A percentile compares a stretch with the other conserved stretches of the same genome.
phyloP scores from a whole-genome alignment of 1,140 invertebrate species.

The Anastrepha ludens region DNA sequence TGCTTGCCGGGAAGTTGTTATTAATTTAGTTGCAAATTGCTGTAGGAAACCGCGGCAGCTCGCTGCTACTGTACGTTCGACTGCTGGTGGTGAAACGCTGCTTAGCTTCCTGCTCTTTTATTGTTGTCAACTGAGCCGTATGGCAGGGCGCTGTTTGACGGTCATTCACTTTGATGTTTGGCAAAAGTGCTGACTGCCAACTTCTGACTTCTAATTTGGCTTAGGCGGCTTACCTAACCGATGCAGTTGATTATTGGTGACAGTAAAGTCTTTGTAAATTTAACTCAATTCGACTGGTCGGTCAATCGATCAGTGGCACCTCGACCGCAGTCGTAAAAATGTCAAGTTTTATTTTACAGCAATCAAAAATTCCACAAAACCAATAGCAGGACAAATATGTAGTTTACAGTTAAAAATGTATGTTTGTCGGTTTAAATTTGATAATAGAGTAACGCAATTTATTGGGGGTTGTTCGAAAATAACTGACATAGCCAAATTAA shows the following conservation, averaged over 20 bases:
- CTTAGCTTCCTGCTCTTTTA: not conserved
- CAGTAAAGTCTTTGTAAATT: not conserved
- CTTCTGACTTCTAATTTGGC: conserved; percentile 44
- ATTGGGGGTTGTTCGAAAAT: not conserved
- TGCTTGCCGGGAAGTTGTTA: conserved; percentile 30
- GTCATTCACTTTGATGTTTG: conserved; percentile 45
- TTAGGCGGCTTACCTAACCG: not conserved
- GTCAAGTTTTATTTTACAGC: not conserved
- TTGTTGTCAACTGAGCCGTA: conserved; percentile 28
- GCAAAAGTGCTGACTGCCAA: conserved; percentile 47
- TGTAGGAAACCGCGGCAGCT: conserved; percentile 20
- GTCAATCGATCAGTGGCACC: conserved; percentile 14
- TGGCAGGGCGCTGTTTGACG: not conserved
- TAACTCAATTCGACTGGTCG: not conserved
- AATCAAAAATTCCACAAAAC: not conserved
- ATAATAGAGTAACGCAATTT: not conserved
- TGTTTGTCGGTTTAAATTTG: not conserved
- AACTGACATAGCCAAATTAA: no score
- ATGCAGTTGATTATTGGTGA: conserved; percentile 29
- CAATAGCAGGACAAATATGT: not conserved
- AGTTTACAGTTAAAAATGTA: not conserved
- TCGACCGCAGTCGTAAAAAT: not conserved
- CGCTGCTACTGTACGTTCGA: not conserved
- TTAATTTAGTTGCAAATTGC: conserved; percentile 50
- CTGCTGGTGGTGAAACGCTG: not conserved